These are phyloP conservation scores for Tretioscincus oriximinensis DNA, from an alignment of 2,113 vertebrate species.

Conservation along the genomic window DNA sequence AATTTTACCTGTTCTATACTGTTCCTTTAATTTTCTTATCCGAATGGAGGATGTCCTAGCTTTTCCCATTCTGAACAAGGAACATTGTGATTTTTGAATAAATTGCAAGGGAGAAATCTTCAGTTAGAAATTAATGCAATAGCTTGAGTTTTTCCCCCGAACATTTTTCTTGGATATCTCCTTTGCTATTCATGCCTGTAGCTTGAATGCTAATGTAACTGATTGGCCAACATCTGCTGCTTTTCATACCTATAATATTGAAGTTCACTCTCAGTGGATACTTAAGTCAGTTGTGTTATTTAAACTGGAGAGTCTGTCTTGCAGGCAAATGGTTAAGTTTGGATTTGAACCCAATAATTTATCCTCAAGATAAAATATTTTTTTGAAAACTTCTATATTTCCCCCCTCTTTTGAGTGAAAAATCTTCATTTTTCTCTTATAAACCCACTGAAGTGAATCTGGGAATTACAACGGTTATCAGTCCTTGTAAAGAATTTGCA, in stretches of 20 bases:
- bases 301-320: not conserved
- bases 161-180: constrained; percentile 3
- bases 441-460: not conserved
- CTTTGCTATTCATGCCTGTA: constrained; percentile 12
- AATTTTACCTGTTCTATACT: too few relatives aligned
- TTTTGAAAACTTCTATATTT: not conserved
- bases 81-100: not conserved
- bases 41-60: not conserved
- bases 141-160: not conserved
- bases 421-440: not conserved
- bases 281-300: not conserved
- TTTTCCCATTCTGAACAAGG: not conserved
- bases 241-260: not conserved
- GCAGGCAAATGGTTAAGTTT: not conserved
- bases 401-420: not conserved
- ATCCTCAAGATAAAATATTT: not conserved
- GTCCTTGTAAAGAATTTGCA: not conserved
- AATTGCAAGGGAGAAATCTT: not conserved
- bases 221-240: not conserved
- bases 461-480: not conserved
- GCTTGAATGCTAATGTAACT: constrained; percentile 5
- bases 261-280: not conserved
- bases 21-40: too few relatives aligned
- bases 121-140: not conserved
- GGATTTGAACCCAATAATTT: not conserved